These are phyloP conservation scores for Branchinecta lindahli DNA, from an alignment of 1,140 invertebrate species.

Conservation along the genomic window DNA sequence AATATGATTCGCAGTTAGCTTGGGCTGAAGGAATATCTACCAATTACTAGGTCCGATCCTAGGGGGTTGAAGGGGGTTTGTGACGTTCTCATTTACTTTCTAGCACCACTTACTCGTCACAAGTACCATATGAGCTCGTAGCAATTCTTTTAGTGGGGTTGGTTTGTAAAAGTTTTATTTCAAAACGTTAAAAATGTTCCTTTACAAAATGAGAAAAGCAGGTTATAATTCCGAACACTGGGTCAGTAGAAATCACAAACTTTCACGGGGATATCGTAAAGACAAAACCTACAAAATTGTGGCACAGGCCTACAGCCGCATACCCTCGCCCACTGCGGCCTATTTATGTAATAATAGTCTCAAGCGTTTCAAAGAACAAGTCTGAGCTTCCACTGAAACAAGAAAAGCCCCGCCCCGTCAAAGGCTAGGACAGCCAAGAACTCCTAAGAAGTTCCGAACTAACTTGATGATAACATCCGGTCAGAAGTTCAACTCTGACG, in stretches of 20 bases:
- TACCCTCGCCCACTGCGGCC: neutral
- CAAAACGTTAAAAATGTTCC: conserved; percentile 3
- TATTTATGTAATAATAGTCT: neutral
- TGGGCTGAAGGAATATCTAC: too few species aligned
- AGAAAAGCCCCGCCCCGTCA: neutral
- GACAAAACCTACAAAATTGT: neutral
- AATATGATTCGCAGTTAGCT: too few species aligned
- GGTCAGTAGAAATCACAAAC: conserved; percentile 5
- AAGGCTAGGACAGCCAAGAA: neutral
- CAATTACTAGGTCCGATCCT: too few species aligned
- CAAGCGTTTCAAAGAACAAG: neutral
- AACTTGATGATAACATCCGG: too few species aligned
- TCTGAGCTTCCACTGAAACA: neutral
- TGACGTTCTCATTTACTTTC: too few species aligned
- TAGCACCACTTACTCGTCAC: too few species aligned
- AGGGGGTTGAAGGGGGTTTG: too few species aligned
- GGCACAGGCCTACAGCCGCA: neutral
- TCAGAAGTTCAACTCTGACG: too few species aligned
- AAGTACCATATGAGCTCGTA: too few species aligned
- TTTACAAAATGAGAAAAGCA: neutral
- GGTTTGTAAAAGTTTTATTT: neutral
- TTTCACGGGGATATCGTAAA: neutral
- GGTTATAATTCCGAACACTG: neutral
- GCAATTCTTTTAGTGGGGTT: too few species aligned
- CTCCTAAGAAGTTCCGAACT: too few species aligned